A percentile compares a stretch with the other conserved stretches of the same genome.
Conservation (phyloP, 2,888 invertebrate genomes). For the Luperina nickerlii region DNA sequence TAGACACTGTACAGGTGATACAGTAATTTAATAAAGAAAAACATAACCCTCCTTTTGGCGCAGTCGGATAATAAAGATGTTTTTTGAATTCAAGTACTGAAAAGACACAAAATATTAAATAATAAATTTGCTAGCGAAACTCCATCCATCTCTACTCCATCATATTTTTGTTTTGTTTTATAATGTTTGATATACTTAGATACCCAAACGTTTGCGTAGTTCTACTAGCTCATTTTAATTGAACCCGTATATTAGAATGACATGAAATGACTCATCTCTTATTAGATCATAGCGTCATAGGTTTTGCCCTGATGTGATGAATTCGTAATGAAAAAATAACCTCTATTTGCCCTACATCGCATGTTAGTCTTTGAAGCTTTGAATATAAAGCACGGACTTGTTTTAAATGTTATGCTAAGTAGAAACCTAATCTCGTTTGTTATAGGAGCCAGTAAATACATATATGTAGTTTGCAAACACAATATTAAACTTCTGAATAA, state of each 20-base stretch:
- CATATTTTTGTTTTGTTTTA: neutral
- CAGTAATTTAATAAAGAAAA: constrained; percentile 16
- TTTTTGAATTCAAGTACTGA: no score
- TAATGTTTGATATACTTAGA: neutral
- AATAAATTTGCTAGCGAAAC: neutral
- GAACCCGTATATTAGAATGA: neutral
- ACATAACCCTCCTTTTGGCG: no score
- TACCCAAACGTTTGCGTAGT: neutral
- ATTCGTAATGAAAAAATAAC: constrained; percentile 9
- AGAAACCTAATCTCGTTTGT: neutral
- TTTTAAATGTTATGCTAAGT: neutral
- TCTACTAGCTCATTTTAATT: neutral
- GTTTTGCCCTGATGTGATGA: neutral
- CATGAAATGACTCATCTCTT: neutral
- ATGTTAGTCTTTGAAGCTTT: neutral
- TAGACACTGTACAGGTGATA: constrained; percentile 17
- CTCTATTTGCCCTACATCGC: neutral
- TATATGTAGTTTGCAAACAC: neutral
- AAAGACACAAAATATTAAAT: neutral
- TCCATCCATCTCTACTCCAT: neutral
- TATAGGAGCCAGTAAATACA: neutral
- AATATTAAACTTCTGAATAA: constrained; percentile 32
- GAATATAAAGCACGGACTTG: neutral
- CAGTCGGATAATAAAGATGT: no score
- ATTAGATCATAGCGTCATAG: neutral